Conservation (phyloP, 1,140 invertebrate species). For the Nasonia longicornis region DNA sequence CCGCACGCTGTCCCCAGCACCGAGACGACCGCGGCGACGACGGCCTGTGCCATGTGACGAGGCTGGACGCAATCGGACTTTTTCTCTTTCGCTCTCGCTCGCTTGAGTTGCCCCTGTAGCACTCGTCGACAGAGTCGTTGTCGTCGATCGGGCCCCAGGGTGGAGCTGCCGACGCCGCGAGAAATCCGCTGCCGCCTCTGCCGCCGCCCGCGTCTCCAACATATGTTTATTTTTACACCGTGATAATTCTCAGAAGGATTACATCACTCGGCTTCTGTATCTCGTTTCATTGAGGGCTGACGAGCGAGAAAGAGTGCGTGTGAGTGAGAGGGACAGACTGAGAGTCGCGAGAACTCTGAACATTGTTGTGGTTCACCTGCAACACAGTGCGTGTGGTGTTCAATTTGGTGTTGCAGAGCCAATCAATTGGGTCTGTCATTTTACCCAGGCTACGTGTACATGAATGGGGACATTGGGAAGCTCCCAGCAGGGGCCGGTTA, state of each 20-base stretch:
- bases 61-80: background rate
- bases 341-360: background rate
- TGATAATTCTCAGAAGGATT: conserved; percentile 44
- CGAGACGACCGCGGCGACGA: background rate
- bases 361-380: background rate
- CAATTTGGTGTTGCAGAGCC: conserved; percentile 36
- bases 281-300: conserved; percentile 38
- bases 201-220: conserved; percentile 23
- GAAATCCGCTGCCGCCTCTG: background rate
- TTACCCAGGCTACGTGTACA: conserved; percentile 77
- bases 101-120: background rate
- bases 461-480: conserved; percentile 83
- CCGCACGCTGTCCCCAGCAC: background rate
- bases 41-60: background rate
- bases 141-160: background rate
- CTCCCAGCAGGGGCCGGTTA: conserved; percentile 76
- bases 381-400: conserved; percentile 1
- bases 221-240: conserved; percentile 48
- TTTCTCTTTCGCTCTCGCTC: background rate
- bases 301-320: background rate
- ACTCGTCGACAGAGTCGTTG: background rate
- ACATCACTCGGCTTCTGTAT: conserved; percentile 39
- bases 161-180: background rate
- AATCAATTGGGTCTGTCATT: conserved; percentile 50
- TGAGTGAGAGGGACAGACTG: background rate